These are phyloP conservation scores for Chaetodon trifascialis DNA, from an alignment of 2,113 vertebrate genomes.

Conservation along the genomic window DNA sequence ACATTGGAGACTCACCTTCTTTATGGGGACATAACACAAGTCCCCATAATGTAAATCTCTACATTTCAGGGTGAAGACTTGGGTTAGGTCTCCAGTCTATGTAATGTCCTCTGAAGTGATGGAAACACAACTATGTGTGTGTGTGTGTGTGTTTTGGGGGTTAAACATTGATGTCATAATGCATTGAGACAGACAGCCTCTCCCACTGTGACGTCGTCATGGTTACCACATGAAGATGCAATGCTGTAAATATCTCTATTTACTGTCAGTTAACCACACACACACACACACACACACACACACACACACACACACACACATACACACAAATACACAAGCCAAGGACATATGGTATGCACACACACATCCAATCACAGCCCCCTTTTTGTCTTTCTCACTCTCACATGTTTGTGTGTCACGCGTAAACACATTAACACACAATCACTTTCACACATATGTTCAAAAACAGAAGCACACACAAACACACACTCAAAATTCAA, in stretches of 20 bases:
- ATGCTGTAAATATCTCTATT: slow-evolving; percentile 83
- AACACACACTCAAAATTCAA: slow-evolving; percentile 24
- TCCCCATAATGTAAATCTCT: too few species aligned
- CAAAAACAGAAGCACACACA: slow-evolving; percentile 19
- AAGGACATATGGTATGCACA: neutral
- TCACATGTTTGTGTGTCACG: slow-evolving; percentile 15
- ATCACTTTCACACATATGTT: slow-evolving; percentile 31
- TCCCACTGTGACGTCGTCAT: slow-evolving; percentile 83
- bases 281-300: slow-evolving; percentile 48
- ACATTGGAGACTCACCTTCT: too few species aligned
- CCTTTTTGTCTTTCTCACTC: slow-evolving; percentile 24
- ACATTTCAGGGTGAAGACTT: too few species aligned
- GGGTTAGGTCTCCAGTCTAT: too few species aligned
- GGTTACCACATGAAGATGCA: slow-evolving; percentile 81
- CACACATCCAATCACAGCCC: slow-evolving; percentile 37
- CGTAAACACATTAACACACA: slow-evolving; percentile 42
- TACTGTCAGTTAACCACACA: slow-evolving; percentile 74
- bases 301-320: slow-evolving; percentile 46
- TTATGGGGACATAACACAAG: too few species aligned
- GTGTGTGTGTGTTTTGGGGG: slow-evolving; percentile 39
- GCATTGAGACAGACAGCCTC: slow-evolving; percentile 78
- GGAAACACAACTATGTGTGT: slow-evolving; percentile 1
- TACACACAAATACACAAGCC: slow-evolving; percentile 43
- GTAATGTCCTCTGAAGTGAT: too few species aligned
- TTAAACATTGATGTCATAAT: slow-evolving; percentile 78